Percentiles rank a stretch among this genome's conserved stretches.
phyloP scores from a whole-genome alignment of 2,888 invertebrate genomes.

The Hemithea aestivaria region DNA sequence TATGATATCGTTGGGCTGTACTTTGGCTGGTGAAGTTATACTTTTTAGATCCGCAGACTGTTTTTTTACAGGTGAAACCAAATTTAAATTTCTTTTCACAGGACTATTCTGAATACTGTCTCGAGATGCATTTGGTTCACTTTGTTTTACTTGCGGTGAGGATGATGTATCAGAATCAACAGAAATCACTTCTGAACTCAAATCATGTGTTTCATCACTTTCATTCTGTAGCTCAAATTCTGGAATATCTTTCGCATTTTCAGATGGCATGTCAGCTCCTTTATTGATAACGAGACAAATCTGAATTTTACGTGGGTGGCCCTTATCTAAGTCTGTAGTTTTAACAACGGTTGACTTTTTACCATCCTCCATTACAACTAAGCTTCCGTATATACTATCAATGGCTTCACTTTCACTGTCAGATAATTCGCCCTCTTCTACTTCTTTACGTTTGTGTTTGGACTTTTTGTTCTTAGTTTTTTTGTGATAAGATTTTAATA shows the following conservation, averaged over 20 bases:
- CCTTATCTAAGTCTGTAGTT: conserved; percentile 32
- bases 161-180: conserved; percentile 15
- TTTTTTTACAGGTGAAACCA: neutral
- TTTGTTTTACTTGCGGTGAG: conserved; percentile 6
- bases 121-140: neutral
- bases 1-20: neutral
- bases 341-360: conserved; percentile 24
- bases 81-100: neutral
- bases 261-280: conserved; percentile 12
- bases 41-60: too few relatives aligned
- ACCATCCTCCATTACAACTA: conserved; percentile 48
- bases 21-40: neutral
- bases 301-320: conserved; percentile 54
- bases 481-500: conserved; percentile 62
- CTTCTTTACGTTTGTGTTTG: conserved; percentile 33
- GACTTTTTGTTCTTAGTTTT: conserved; percentile 31
- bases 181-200: conserved; percentile 16
- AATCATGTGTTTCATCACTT: conserved; percentile 8
- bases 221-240: conserved; percentile 52
- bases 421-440: conserved; percentile 70
- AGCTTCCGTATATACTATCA: conserved; percentile 62
- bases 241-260: conserved; percentile 29
- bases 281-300: conserved; percentile 54
- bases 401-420: conserved; percentile 72
- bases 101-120: neutral